These are phyloP conservation scores for Leptonema lineaticorne DNA, from an alignment of 1,140 invertebrate species.

Conservation along the genomic window DNA sequence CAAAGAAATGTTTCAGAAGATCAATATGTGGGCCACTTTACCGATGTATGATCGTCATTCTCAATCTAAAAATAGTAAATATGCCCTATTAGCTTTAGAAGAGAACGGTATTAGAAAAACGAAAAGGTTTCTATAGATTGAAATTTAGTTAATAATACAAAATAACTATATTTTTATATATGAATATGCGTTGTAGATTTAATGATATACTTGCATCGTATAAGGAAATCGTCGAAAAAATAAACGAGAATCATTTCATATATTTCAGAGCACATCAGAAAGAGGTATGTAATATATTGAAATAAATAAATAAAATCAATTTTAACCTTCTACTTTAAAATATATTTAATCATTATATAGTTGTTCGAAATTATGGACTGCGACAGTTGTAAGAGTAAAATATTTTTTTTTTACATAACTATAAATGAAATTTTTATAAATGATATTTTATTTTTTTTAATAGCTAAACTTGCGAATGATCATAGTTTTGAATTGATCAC, in stretches of 20 bases:
- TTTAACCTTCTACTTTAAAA: background rate
- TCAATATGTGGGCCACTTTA: constrained; percentile 67
- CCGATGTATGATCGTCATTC: constrained; percentile 63
- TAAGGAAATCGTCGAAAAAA: constrained; percentile 47
- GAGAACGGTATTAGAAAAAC: constrained; percentile 46
- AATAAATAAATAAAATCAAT: background rate
- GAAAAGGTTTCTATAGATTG: constrained; percentile 30
- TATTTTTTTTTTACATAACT: too few species aligned
- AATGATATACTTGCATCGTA: constrained; percentile 43
- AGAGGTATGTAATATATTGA: background rate
- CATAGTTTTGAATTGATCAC: background rate
- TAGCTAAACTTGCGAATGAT: background rate
- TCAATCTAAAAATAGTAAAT: constrained; percentile 48
- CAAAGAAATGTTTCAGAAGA: constrained; percentile 59
- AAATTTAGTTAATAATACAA: constrained; percentile 4
- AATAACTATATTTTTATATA: background rate
- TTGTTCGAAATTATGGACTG: background rate
- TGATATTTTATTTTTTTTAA: background rate
- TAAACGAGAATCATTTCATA: constrained; percentile 48
- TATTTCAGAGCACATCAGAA: constrained; percentile 29
- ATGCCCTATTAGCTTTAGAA: constrained; percentile 50
- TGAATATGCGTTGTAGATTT: constrained; percentile 31
- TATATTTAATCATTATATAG: constrained; percentile 6
- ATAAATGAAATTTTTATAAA: too few species aligned
- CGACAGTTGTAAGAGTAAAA: too few species aligned